Evolutionary conservation across 2,888 invertebrate genomes (phyloP).

Genomic region (Leptarthrus brevirostris): DNA sequence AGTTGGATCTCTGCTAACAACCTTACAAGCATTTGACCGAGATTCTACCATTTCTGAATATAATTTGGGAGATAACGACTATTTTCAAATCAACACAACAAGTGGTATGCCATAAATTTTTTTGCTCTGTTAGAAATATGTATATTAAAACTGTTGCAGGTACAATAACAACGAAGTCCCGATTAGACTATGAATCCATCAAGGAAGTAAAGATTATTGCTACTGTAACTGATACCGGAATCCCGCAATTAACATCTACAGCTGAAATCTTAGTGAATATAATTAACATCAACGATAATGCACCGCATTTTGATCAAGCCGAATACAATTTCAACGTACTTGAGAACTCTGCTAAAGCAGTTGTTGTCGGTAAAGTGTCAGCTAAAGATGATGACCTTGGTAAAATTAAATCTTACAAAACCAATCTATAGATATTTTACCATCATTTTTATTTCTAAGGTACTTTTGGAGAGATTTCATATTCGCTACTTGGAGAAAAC

Average conservation of each 20-base stretch:
- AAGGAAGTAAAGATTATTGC: conserved; percentile 83
- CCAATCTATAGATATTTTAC: too few relatives aligned
- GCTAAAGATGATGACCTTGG: conserved; percentile 85
- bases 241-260: conserved; percentile 82
- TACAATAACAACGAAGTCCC: conserved; percentile 78
- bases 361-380: conserved; percentile 77
- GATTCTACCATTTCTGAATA: conserved; percentile 87
- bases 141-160: conserved; percentile 68
- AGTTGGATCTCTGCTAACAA: conserved; percentile 79
- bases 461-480: conserved; percentile 80
- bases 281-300: conserved; percentile 88
- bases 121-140: too few relatives aligned
- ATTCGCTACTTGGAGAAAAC: conserved; percentile 80
- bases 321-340: conserved; percentile 78
- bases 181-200: conserved; percentile 86
- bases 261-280: conserved; percentile 83
- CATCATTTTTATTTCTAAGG: conserved; percentile 66
- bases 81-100: conserved; percentile 83
- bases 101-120: conserved; percentile 73
- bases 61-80: conserved; percentile 73
- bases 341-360: conserved; percentile 82
- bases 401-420: conserved; percentile 58
- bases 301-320: conserved; percentile 78
- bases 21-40: conserved; percentile 81
- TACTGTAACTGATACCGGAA: conserved; percentile 86